Conservation (phyloP, 1,140 invertebrate genomes). For the Spodoptera litura region DNA sequence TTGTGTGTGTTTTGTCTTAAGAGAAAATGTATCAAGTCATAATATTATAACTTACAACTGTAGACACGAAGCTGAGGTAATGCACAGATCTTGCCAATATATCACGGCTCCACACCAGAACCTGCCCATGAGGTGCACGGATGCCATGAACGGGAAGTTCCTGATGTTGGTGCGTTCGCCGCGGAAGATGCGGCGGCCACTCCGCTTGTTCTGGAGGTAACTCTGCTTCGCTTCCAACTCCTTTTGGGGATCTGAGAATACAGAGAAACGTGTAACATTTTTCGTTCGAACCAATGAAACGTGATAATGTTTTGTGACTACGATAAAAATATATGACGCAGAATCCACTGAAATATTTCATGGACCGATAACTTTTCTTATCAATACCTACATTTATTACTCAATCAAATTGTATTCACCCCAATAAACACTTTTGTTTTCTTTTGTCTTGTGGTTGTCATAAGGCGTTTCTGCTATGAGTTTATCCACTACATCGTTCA, state of each 20-base stretch:
- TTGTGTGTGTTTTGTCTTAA: too few relatives aligned
- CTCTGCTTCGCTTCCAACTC: slow-evolving; percentile 73
- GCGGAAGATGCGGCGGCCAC: slow-evolving; percentile 71
- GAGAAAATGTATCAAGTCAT: too few relatives aligned
- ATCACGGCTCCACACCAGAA: slow-evolving; percentile 79
- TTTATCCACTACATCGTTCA: slow-evolving; percentile 68
- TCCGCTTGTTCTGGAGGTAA: slow-evolving; percentile 60
- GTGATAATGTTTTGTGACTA: neutral
- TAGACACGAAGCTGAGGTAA: slow-evolving; percentile 78
- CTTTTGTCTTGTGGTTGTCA: slow-evolving; percentile 65
- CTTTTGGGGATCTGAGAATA: slow-evolving; percentile 70
- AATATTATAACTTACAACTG: slow-evolving; percentile 67
- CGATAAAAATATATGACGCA: neutral
- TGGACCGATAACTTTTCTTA: too few relatives aligned
- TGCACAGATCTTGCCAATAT: slow-evolving; percentile 71
- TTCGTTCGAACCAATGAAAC: neutral
- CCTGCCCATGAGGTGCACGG: slow-evolving; percentile 73
- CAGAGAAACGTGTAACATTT: neutral
- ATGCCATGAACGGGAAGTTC: slow-evolving; percentile 78
- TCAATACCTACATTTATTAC: neutral
- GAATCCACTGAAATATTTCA: neutral
- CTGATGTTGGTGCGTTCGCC: slow-evolving; percentile 73
- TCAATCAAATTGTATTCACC: slow-evolving; percentile 53
- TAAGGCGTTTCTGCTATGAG: slow-evolving; percentile 63
- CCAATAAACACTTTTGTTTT: slow-evolving; percentile 71